phyloP scores from a whole-genome alignment of 35 echinoderm and acorn worm species.

The Apostichopus californicus region DNA sequence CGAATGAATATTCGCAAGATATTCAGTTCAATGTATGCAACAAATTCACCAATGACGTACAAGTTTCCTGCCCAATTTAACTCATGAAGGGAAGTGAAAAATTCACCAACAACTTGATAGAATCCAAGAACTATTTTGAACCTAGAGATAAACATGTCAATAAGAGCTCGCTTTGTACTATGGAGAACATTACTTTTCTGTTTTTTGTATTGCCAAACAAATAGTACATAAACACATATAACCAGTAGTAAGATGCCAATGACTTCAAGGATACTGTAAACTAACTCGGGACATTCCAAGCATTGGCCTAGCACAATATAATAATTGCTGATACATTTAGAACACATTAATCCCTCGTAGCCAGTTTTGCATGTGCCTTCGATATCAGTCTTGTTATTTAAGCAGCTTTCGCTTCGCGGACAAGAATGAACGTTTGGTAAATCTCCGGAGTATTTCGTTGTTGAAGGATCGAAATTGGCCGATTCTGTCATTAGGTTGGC shows the following conservation, averaged over 20 bases:
- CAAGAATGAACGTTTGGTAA: not conserved
- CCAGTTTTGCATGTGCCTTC: not conserved
- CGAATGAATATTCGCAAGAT: slow-evolving; percentile 1
- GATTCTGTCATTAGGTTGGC: not conserved
- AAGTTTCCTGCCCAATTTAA: slow-evolving; percentile 6
- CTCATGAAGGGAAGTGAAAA: slow-evolving; percentile 24
- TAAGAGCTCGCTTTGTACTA: not conserved
- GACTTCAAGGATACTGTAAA: not conserved
- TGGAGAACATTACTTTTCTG: not conserved
- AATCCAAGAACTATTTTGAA: slow-evolving; percentile 5
- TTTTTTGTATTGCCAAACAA: not conserved
- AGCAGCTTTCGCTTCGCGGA: not conserved
- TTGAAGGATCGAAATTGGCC: not conserved
- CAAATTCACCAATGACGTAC: not conserved
- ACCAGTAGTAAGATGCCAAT: not conserved
- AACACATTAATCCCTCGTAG: not conserved
- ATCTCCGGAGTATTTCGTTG: not conserved
- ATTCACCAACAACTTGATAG: slow-evolving; percentile 23
- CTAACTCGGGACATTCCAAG: not conserved
- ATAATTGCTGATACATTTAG: not conserved
- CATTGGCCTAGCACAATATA: not conserved
- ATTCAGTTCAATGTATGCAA: not conserved
- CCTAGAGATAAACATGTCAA: not conserved
- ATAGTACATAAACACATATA: not conserved
- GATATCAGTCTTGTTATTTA: not conserved